Conservation (phyloP, 2,888 invertebrate genomes). For the Colletes collaris region DNA sequence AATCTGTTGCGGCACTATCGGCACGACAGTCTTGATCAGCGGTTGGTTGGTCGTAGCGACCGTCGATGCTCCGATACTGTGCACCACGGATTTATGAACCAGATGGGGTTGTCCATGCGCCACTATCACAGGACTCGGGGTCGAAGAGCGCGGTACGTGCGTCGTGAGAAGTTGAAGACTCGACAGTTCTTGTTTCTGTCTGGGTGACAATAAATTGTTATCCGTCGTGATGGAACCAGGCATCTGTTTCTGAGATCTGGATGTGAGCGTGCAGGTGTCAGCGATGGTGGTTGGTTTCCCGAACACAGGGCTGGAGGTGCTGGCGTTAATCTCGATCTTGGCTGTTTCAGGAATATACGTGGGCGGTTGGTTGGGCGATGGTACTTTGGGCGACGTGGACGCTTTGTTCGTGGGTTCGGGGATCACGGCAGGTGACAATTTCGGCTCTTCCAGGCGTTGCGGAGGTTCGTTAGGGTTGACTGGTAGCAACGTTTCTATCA, state of each 20-base stretch:
- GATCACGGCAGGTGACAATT: constrained; percentile 78
- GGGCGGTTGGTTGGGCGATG: constrained; percentile 81
- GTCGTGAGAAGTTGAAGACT: constrained; percentile 88
- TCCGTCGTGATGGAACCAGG: constrained; percentile 64
- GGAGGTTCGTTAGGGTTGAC: constrained; percentile 75
- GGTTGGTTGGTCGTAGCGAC: constrained; percentile 71
- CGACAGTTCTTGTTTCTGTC: constrained; percentile 80
- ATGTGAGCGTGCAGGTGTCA: constrained; percentile 70
- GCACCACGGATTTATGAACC: constrained; percentile 74
- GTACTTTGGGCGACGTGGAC: constrained; percentile 81
- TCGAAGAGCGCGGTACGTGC: constrained; percentile 85
- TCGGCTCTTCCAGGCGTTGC: constrained; percentile 78
- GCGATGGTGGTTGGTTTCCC: constrained; percentile 64
- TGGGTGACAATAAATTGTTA: constrained; percentile 70
- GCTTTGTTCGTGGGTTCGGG: constrained; percentile 79
- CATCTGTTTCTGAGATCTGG: constrained; percentile 71
- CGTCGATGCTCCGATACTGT: constrained; percentile 64
- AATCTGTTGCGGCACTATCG: constrained; percentile 72
- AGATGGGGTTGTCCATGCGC: constrained; percentile 77
- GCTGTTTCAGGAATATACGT: constrained; percentile 82
- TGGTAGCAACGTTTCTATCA: constrained; percentile 79
- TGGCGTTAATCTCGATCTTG: constrained; percentile 79
- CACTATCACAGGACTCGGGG: constrained; percentile 84
- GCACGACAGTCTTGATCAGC: constrained; percentile 77
- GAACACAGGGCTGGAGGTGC: constrained; percentile 74